phyloP scores from a whole-genome alignment of 2,888 invertebrate species.

The Andrena minutula region DNA sequence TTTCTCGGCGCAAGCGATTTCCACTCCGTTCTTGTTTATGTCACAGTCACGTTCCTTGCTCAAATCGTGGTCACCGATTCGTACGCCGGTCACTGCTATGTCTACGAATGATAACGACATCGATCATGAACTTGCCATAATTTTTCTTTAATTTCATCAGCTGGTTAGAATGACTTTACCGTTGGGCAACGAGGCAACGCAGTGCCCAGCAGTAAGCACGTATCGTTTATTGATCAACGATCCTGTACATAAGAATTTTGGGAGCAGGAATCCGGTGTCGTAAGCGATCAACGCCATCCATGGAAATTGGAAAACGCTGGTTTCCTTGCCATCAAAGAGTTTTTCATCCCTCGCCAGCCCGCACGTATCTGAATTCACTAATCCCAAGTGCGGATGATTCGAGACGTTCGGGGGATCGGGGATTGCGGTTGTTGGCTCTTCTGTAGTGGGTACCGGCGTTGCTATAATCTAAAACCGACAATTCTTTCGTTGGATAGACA shows the following conservation, averaged over 20 bases:
- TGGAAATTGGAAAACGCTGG: constrained; percentile 89
- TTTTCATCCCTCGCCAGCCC: constrained; percentile 87
- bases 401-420: constrained; percentile 81
- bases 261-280: constrained; percentile 73
- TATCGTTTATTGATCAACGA: constrained; percentile 86
- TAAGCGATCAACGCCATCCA: constrained; percentile 92
- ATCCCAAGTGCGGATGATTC: constrained; percentile 82
- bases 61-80: constrained; percentile 88
- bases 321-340: constrained; percentile 88
- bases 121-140: not conserved
- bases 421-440: not conserved
- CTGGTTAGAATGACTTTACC: constrained; percentile 59
- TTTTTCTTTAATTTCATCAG: not conserved
- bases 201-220: constrained; percentile 88
- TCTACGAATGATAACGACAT: constrained; percentile 66
- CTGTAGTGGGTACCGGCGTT: not conserved
- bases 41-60: constrained; percentile 85
- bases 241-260: constrained; percentile 83
- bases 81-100: constrained; percentile 84
- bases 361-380: constrained; percentile 85
- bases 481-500: not conserved
- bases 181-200: constrained; percentile 83
- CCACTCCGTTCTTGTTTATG: constrained; percentile 85
- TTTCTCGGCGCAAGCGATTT: constrained; percentile 83
- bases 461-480: not conserved